Evolutionary conservation across 2,888 invertebrate species (phyloP), one percentile per base, ranked within the genome.

Genomic region (Exephanes ischioxanthus): DNA sequence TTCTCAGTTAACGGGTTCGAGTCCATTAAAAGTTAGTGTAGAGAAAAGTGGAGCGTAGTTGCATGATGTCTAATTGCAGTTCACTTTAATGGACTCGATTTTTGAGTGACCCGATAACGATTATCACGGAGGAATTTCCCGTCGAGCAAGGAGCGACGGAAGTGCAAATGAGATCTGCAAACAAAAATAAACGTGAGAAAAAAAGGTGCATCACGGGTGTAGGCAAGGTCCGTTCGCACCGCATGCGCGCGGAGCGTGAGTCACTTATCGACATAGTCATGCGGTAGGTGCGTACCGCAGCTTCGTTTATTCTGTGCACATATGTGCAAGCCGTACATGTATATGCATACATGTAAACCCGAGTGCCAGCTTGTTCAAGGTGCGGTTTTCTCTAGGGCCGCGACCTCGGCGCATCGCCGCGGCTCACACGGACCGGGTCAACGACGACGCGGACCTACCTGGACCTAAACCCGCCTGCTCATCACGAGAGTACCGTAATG

Each of bases 361-460:
- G 75, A 86, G 55, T 68, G 61, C 51, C 68, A 48, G 80, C 77
- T 72, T 66, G 73, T 66, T 70, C 41, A 71, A 84, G 84, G 84
- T 82, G 86, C 84, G 87, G 85, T 85, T 85, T 51, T 68, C 37
- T 68, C 61, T 55, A 53, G 70, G 79, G 80, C 78, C 82, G 80
- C 61, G 82, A 87, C 86, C 86, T 86, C 86, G 82, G 75, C 68
- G 73, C 37, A 77, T 71, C 75, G 66, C 16, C 41, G 63, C 61
- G 22, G 66, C 22, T 55, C 14, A 22, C 53, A 58, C 61, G 19
- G 45, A 58, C 73, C 75, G 51, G 73, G 79, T 79, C 83, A 79
- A 70, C 79, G 61, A 45, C 33, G 22, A 11, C 48, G 55, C 55
- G 58, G 77, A 33, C 73, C 22, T 73, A 41, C 55, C 61, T 68